These are phyloP conservation scores for Aphelenchoides fujianensis DNA, from an alignment of 1,140 invertebrate genomes.

Conservation along the genomic window DNA sequence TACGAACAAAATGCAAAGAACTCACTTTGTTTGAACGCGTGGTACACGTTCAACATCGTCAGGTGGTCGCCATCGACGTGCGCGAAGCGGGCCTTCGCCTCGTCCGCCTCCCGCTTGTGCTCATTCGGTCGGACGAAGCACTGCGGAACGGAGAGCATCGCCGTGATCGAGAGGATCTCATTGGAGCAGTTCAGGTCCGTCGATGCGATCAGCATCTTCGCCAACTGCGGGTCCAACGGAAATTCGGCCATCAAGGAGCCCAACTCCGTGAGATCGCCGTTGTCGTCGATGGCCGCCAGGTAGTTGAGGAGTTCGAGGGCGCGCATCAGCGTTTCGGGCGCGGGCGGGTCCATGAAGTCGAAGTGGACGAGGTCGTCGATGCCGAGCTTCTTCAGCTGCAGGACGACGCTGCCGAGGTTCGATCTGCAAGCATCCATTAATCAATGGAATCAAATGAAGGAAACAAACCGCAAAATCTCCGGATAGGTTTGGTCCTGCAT, in stretches of 20 bases:
- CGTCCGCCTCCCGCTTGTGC: conserved; percentile 96
- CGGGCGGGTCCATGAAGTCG: conserved; percentile 99
- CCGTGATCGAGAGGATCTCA: conserved; percentile 96
- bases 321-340: conserved; percentile 99
- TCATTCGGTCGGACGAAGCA: conserved; percentile 98
- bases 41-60: conserved; percentile 87
- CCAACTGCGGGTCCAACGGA: conserved; percentile 94
- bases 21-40: conserved; percentile 96
- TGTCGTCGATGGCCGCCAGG: conserved; percentile 82
- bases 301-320: conserved; percentile 96
- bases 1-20: background rate
- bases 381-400: conserved; percentile 96
- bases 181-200: conserved; percentile 96
- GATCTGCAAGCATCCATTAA: conserved; percentile 65
- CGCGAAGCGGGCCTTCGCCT: conserved; percentile 97
- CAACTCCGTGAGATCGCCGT: conserved; percentile 84
- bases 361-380: conserved; percentile 99
- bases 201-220: conserved; percentile 93
- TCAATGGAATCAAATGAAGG: background rate
- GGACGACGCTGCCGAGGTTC: conserved; percentile 91
- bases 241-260: conserved; percentile 99
- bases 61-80: conserved; percentile 99
- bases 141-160: conserved; percentile 90
- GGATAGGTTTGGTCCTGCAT: conserved; percentile 99
- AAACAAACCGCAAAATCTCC: conserved; percentile 77